A percentile compares a stretch with the other conserved stretches of the same genome.
These are phyloP conservation scores for Lasioglossum vierecki DNA, from an alignment of 2,888 invertebrate genomes.

Conservation along the genomic window DNA sequence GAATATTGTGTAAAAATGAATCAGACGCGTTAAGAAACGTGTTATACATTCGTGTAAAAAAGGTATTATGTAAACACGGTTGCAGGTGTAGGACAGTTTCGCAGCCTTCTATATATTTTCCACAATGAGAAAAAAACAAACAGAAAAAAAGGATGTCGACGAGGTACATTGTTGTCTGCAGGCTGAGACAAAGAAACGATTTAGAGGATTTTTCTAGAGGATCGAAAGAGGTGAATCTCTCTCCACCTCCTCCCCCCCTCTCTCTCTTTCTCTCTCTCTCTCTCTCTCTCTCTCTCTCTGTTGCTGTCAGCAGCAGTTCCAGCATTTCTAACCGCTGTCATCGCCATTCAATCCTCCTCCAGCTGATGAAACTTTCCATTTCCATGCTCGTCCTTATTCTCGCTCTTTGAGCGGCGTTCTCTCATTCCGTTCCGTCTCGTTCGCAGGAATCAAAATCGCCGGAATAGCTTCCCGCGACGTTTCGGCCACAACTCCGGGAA, in stretches of 20 bases:
- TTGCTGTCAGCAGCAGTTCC: constrained; percentile 6
- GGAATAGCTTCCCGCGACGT: neutral
- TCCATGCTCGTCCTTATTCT: constrained; percentile 60
- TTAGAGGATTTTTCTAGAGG: constrained; percentile 41
- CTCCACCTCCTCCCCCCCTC: neutral
- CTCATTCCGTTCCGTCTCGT: neutral
- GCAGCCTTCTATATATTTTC: neutral
- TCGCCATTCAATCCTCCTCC: constrained; percentile 71
- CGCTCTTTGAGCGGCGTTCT: constrained; percentile 35
- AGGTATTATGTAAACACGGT: neutral
- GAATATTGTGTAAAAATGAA: neutral
- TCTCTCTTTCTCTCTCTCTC: neutral
- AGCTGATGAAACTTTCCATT: constrained; percentile 75
- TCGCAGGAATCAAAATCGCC: neutral
- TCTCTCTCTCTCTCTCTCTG: neutral
- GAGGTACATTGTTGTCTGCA: constrained; percentile 47
- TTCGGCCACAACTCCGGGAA: neutral
- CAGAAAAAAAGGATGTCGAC: constrained; percentile 3
- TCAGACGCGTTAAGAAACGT: neutral
- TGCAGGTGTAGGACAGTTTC: neutral
- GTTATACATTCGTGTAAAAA: neutral
- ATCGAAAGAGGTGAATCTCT: constrained; percentile 13
- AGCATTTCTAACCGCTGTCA: constrained; percentile 33
- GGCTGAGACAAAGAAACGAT: constrained; percentile 66
- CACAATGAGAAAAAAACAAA: neutral